Base-by-base conservation (phyloP, 1,140 invertebrate genomes). In the Trichonephila clavata region DNA sequence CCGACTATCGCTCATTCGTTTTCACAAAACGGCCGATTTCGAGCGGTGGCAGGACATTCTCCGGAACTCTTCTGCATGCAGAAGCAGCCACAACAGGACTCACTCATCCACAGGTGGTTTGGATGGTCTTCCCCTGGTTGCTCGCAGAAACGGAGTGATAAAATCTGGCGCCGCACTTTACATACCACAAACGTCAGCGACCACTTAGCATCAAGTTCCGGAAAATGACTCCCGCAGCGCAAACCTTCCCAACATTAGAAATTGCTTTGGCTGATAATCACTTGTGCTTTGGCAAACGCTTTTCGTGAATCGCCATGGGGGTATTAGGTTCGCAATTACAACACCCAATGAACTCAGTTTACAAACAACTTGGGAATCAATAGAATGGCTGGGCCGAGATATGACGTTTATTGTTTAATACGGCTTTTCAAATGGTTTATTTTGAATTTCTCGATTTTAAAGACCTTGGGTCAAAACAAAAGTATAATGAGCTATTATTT, bases 111-210 rank as follows among this genome's bases (percentile, higher is more conserved):
- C 89, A 90, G 89, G 89, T 90, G 89, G 89, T 57, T 90, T 18
- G 10, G 27, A 68, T 39, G 24, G 71, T n/a, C 27, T 81, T 63
- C 60, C 50, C 68, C 71, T 57, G 10, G 39, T 1, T 80, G 68
- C 50, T 81, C n/a, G 27, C 24, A 90, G 59, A 20, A 90, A 50
- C 18, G 71, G 39, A 50, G 60, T 39, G 89, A 90, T 90, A 90
- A 90, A 90, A 90, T 90, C 89, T 71, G 89, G 89, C 89, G 89
- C 89, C 89, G n/a, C 87, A 89, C 87, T 89, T 65, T 50, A 65
- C 59, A 87, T 65, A 87, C 86, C 86, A 87, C 32, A 65, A 87
- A 87, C 60, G 61, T 43, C 68, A 89, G 39, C 50, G 68, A 8
- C 63, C 68, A 89, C 87, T 89, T 89, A 61, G 87, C 39, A 89